Base-by-base conservation (phyloP, 2,888 invertebrate species). In the Hirtodrosophila histrioides region DNA sequence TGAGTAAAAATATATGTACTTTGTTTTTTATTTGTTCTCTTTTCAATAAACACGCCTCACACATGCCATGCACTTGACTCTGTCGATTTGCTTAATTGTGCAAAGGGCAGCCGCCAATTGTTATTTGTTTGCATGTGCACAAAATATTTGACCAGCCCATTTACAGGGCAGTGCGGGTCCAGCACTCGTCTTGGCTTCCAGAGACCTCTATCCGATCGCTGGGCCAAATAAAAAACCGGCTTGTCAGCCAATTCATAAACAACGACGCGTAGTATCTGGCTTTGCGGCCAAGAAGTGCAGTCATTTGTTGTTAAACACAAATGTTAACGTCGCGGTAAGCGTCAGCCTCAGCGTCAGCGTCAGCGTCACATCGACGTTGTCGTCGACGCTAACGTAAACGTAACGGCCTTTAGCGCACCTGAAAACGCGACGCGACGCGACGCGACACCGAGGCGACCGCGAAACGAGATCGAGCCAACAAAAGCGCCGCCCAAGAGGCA, bases 401-500 rank as follows among this genome's bases (percentile, higher is more conserved):
- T 76, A 75, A 75, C 75, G 65, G 56, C 65, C 70, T 56, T 63
- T 46, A 57, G 48, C 61, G 51, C 71, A 68, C 61, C 65, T 73
- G 75, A 63, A 69, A 44, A 27, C 56, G 58, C 56, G 58, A 36
- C 67, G 49, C 4, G 27, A 27, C 5, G 27, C 75, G 50, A 23
- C 56, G 58, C 56, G 58, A 36, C 67, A 45, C 3, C 54, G 49
- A 45, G 9, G 43, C 67, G 48, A 65, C 73, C 56, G 66, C 84
- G 80, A 83, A 31, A 70, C 86, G 74, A 82, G 86, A 82, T 82
- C 82, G 82, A 65, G 87, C 87, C 87, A 84, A 77, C 71, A 85
- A 81, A 75, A 87, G 65, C 50, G 73, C 78, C 82, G 87, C 75
- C 87, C 81, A 82, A 86, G 87, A 86, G 87, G 72, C 87, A 78